Evolutionary conservation across 2,888 invertebrate genomes (phyloP), one percentile per base, ranked within the genome.

Genomic region (Holacanthella duospinosa): DNA sequence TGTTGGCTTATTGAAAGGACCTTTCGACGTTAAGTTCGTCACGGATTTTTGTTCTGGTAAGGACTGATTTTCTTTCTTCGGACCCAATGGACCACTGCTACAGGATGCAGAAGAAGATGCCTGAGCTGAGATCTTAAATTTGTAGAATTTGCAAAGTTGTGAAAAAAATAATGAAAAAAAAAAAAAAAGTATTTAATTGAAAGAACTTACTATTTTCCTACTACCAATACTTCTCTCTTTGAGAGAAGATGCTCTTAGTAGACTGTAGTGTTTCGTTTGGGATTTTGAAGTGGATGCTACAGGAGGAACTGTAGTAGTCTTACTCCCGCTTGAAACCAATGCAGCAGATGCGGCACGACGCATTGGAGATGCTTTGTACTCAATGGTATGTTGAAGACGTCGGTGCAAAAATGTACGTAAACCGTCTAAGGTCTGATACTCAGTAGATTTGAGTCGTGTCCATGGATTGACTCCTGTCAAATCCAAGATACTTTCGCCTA

Each of bases 401-500:
- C 69, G 67, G 6, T 69, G 61, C 28, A 76, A 59, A 65, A 73
- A 85, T 29, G 86, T 85, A 58, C 84, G 79, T 57, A 87, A 78
- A 63, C 88, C 86, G 66, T 81, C 77, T 66, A 89, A 77, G 64
- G 82, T 84, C 75, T 86, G 85, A 78, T 86, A 88, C 76, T 88
- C 89, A 19, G 90, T 70, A 27, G 27, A 55, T 55, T 59, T 64
- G 19, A 72, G 43, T 89, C 77, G 86, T 83, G n/a, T 85, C 79
- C 86, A 86, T 29, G 90, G 90, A 78, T 92, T 91, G 67, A 83
- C 83, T 59, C 85, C 86, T 16, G 86, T 86, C 76, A 91, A 80
- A 78, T 93, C 93, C 72, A 93, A 78, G 70, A 92, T 86, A 0
- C 92, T 89, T 53, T 88, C 85, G 63, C 89, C 89, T 71, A 93